phyloP scores from a whole-genome alignment of 2,113 vertebrate species.

The Cnemophilus loriae region DNA sequence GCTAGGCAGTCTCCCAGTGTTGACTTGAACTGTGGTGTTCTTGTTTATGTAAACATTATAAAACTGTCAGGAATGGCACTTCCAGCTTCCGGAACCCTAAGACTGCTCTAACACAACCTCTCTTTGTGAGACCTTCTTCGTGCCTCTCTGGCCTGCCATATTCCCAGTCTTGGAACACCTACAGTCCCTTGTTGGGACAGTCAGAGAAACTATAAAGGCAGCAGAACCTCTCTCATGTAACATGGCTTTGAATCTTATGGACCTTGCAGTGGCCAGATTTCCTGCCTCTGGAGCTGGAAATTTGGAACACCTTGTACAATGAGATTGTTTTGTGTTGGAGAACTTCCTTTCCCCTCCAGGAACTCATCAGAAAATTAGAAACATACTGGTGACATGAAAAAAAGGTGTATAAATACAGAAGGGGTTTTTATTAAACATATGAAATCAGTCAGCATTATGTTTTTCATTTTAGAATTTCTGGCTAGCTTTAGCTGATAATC shows the following conservation, averaged over 20 bases:
- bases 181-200: not conserved
- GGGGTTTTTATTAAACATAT: not conserved
- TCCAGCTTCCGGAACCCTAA: not conserved
- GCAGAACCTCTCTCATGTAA: not conserved
- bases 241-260: not conserved
- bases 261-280: not conserved
- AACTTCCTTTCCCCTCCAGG: not conserved
- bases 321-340: not conserved
- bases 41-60: not conserved
- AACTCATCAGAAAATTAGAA: not conserved
- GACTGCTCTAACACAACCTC: not conserved
- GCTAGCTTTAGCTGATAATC: not conserved
- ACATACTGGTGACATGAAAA: not conserved
- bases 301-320: not conserved
- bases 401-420: not conserved
- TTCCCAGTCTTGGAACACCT: not conserved
- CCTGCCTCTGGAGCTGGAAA: not conserved
- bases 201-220: not conserved
- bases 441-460: accelerated
- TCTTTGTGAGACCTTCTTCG: not conserved
- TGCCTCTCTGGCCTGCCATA: not conserved
- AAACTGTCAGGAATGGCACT: not conserved
- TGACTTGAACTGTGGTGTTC: not conserved
- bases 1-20: accelerated
- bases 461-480: not conserved